phyloP scores from a whole-genome alignment of 2,113 vertebrate species.

The Platichthys flesus region DNA sequence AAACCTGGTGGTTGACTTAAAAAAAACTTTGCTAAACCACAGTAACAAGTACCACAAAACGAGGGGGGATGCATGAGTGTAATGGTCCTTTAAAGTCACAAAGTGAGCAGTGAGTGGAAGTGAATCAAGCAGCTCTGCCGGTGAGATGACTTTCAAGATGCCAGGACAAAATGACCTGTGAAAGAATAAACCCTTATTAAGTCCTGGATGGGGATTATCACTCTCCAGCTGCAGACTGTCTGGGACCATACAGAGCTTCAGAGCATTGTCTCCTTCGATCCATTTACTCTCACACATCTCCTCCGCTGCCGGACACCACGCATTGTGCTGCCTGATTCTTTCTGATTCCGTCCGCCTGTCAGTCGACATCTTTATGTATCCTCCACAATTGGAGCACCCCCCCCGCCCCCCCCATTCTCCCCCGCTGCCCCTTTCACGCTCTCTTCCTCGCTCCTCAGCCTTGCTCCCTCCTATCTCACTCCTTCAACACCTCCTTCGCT shows the following conservation, averaged over 20 bases:
- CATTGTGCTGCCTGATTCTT: slow-evolving; percentile 57
- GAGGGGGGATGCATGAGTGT: background rate
- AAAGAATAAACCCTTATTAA: slow-evolving; percentile 58
- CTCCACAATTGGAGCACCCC: slow-evolving; percentile 40
- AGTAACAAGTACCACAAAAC: slow-evolving; percentile 3
- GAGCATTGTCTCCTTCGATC: slow-evolving; percentile 53
- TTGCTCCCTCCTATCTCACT: slow-evolving; percentile 39
- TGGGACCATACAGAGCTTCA: slow-evolving; percentile 51
- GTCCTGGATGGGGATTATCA: slow-evolving; percentile 55
- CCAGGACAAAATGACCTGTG: slow-evolving; percentile 48
- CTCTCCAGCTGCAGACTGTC: slow-evolving; percentile 52
- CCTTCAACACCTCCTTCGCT: slow-evolving; percentile 38
- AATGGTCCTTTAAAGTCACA: slow-evolving; percentile 19
- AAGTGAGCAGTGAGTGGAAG: slow-evolving; percentile 17
- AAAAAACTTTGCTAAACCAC: background rate
- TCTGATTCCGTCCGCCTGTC: slow-evolving; percentile 57
- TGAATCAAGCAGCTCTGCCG: slow-evolving; percentile 17
- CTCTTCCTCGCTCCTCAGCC: slow-evolving; percentile 9
- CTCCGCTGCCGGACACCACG: slow-evolving; percentile 44
- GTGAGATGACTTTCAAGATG: slow-evolving; percentile 47
- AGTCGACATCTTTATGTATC: slow-evolving; percentile 57
- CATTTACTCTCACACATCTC: slow-evolving; percentile 48
- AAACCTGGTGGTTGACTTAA: background rate
- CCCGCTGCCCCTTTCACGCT: slow-evolving; percentile 43
- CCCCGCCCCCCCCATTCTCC: slow-evolving; percentile 18